Conservation (phyloP, 2,113 vertebrate species). For the Actenoides hombroni region DNA sequence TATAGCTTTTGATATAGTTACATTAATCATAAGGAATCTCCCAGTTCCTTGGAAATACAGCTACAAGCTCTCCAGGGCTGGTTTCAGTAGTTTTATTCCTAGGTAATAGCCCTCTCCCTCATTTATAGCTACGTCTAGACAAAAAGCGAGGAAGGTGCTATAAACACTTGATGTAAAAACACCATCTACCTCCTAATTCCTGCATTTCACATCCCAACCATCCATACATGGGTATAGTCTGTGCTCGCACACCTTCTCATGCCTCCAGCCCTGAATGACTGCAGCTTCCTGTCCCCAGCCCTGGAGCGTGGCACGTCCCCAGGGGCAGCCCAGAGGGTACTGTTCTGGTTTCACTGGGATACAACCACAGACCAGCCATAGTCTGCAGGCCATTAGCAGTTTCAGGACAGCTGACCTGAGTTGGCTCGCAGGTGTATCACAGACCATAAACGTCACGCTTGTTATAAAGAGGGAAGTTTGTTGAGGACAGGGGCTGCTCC, state of each 20-base stretch:
- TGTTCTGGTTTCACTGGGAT: background rate
- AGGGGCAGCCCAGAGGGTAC: background rate
- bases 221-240: background rate
- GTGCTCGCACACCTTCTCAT: background rate
- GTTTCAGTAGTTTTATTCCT: conserved; percentile 34
- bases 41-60: conserved; percentile 8
- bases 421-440: background rate
- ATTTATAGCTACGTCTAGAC: conserved; percentile 63
- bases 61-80: background rate
- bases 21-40: conserved; percentile 38
- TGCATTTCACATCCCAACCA: accelerated
- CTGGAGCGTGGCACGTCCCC: accelerated
- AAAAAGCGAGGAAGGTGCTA: conserved; percentile 9
- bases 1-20: background rate
- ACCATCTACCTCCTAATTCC: background rate
- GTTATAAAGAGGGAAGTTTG: background rate
- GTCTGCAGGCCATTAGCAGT: background rate
- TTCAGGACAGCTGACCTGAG: background rate
- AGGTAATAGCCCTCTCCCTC: conserved; percentile 48
- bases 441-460: background rate
- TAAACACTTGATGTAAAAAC: conserved; percentile 27
- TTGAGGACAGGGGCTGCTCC: background rate
- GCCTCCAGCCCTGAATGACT: background rate
- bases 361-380: too few relatives aligned
- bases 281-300: background rate